Conservation (phyloP, 2,888 invertebrate genomes). For the Cyclophora punctaria region DNA sequence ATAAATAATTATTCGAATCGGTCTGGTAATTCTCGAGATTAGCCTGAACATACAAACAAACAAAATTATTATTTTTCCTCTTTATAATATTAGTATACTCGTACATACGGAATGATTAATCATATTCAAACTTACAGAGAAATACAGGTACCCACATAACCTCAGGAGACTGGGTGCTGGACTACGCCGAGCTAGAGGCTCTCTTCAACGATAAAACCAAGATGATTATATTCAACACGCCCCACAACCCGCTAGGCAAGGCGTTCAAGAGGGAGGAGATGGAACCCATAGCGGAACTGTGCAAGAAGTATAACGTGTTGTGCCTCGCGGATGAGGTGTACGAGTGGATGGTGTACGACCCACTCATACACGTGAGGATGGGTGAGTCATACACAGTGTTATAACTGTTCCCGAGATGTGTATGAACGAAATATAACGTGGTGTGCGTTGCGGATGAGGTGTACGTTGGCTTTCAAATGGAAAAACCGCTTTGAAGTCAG, state of each 20-base stretch:
- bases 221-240: slow-evolving; percentile 96
- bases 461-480: slow-evolving; percentile 72
- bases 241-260: slow-evolving; percentile 98
- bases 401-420: too few relatives aligned
- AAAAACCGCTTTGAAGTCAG: too few relatives aligned
- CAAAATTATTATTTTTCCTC: too few relatives aligned
- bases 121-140: slow-evolving; percentile 18
- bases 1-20: too few relatives aligned
- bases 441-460: slow-evolving; percentile 97
- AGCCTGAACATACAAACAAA: too few relatives aligned
- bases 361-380: slow-evolving; percentile 89
- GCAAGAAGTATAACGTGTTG: slow-evolving; percentile 93
- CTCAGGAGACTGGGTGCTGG: slow-evolving; percentile 93
- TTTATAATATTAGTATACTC: too few relatives aligned
- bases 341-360: slow-evolving; percentile 95
- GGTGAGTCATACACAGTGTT: slow-evolving; percentile 70
- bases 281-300: slow-evolving; percentile 86
- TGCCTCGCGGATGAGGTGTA: slow-evolving; percentile 98
- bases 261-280: slow-evolving; percentile 82
- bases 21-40: too few relatives aligned
- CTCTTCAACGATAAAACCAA: slow-evolving; percentile 93
- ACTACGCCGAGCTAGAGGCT: slow-evolving; percentile 84
- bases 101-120: too few relatives aligned
- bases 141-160: slow-evolving; percentile 67
- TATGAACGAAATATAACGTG: slow-evolving; percentile 94